Evolutionary conservation across 1,140 invertebrate genomes (phyloP).

Genomic region (Monochamus saltuarius): DNA sequence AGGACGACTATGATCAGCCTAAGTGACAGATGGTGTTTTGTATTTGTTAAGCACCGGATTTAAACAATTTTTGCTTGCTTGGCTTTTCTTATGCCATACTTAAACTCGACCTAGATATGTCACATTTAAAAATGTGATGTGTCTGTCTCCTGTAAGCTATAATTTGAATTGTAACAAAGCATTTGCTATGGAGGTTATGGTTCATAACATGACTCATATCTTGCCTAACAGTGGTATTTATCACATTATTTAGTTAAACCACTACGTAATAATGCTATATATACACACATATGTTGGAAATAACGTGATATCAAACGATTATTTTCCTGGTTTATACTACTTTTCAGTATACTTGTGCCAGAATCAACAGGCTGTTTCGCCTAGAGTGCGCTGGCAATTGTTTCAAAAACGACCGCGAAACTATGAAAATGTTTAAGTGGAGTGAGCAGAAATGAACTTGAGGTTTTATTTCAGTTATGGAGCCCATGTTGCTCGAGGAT

Average conservation of each 20-base stretch:
- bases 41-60: slow-evolving; percentile 5
- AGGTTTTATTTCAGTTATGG: slow-evolving; percentile 43
- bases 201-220: not conserved
- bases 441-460: slow-evolving; percentile 3
- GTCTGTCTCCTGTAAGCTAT: not conserved
- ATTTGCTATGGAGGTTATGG: not conserved
- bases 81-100: not conserved
- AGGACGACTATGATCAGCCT: not conserved
- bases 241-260: not conserved
- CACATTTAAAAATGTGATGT: not conserved
- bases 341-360: slow-evolving; percentile 8
- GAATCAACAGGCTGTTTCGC: slow-evolving; percentile 40
- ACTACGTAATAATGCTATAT: not conserved
- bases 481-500: slow-evolving; percentile 42
- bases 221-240: not conserved
- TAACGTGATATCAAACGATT: not conserved
- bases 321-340: not conserved
- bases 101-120: not conserved
- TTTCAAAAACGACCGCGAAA: not conserved
- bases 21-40: slow-evolving; percentile 29
- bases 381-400: slow-evolving; percentile 5
- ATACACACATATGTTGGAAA: not conserved
- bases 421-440: slow-evolving; percentile 8
- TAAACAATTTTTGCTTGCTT: slow-evolving; percentile 2
- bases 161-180: not conserved